These are phyloP conservation scores for Thamnophis sirtalis DNA, from an alignment of 2,113 vertebrate species.

Conservation along the genomic window DNA sequence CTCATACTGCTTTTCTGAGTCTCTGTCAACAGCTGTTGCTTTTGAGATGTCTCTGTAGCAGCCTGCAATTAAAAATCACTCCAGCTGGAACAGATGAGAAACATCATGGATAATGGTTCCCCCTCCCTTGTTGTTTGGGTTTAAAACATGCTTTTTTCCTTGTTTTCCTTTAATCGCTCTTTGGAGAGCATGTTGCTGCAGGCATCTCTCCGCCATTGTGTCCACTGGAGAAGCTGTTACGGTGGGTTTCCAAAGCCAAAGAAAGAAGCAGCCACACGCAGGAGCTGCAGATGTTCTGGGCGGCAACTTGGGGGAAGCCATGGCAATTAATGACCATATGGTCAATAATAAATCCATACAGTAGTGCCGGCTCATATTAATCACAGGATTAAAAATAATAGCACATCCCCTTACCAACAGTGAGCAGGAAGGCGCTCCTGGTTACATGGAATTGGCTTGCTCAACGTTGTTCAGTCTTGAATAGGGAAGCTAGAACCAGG, in stretches of 20 bases:
- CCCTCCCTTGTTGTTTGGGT: constrained; percentile 16
- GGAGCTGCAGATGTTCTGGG: constrained; percentile 58
- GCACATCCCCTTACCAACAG: constrained; percentile 53
- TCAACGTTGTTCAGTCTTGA: constrained; percentile 56
- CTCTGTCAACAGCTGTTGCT: constrained; percentile 52
- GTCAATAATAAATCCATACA: constrained; percentile 73
- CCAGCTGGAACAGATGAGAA: constrained; percentile 49
- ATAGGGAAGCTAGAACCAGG: constrained; percentile 51
- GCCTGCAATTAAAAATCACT: constrained; percentile 51
- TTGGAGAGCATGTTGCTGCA: constrained; percentile 43
- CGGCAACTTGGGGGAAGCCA: constrained; percentile 50
- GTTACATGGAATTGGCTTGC: constrained; percentile 55
- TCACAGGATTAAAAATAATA: constrained; percentile 67
- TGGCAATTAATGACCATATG: constrained; percentile 72
- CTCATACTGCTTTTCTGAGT: neutral
- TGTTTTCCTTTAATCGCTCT: constrained; percentile 52
- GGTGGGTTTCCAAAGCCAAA: constrained; percentile 44
- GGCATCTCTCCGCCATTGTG: constrained; percentile 27
- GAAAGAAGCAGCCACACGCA: constrained; percentile 30
- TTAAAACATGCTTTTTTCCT: constrained; percentile 37
- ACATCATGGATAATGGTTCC: constrained; percentile 13
- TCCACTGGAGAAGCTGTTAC: constrained; percentile 61
- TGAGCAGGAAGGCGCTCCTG: constrained; percentile 56
- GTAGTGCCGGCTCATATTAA: constrained; percentile 68
- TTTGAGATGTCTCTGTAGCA: constrained; percentile 48